Evolutionary conservation across 92 coral and sea anemone species (phyloP).

Genomic region (Blastomussa wellsi): DNA sequence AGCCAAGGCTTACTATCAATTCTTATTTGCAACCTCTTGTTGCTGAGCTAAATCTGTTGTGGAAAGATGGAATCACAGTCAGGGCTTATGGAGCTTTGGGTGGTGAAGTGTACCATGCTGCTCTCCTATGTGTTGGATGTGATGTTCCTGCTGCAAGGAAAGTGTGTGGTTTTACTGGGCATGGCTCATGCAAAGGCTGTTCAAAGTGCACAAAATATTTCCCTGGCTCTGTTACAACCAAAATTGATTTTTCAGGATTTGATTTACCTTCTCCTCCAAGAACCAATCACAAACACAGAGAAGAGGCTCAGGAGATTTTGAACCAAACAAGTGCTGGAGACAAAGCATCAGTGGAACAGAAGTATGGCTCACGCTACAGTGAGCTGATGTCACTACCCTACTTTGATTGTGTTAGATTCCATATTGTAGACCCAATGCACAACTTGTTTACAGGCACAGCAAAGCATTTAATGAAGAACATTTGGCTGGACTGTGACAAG

Average conservation of each 20-base stretch:
- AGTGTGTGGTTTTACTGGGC: neutral
- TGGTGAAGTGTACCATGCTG: neutral
- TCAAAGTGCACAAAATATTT: constrained; percentile 38
- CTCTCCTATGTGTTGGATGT: neutral
- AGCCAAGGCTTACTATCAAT: constrained; percentile 7
- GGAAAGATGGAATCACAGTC: neutral
- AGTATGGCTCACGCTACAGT: constrained; percentile 50
- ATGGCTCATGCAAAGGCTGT: neutral
- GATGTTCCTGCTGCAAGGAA: neutral
- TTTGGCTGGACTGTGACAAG: constrained; percentile 61
- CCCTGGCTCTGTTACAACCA: constrained; percentile 36
- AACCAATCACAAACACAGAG: constrained; percentile 44
- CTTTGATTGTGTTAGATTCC: constrained; percentile 72
- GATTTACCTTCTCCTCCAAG: constrained; percentile 50
- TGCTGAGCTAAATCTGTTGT: neutral
- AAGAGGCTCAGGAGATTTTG: constrained; percentile 53
- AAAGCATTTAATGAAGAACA: constrained; percentile 69
- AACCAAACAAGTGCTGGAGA: constrained; percentile 54
- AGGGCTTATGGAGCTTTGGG: neutral
- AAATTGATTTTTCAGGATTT: constrained; percentile 53
- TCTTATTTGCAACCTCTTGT: too few species aligned
- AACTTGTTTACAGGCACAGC: constrained; percentile 78
- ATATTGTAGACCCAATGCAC: constrained; percentile 76
- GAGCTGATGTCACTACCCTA: constrained; percentile 55
- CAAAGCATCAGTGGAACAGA: constrained; percentile 19